These are phyloP conservation scores for Seriola dumerili DNA, from an alignment of 2,113 vertebrate genomes.

Conservation along the genomic window DNA sequence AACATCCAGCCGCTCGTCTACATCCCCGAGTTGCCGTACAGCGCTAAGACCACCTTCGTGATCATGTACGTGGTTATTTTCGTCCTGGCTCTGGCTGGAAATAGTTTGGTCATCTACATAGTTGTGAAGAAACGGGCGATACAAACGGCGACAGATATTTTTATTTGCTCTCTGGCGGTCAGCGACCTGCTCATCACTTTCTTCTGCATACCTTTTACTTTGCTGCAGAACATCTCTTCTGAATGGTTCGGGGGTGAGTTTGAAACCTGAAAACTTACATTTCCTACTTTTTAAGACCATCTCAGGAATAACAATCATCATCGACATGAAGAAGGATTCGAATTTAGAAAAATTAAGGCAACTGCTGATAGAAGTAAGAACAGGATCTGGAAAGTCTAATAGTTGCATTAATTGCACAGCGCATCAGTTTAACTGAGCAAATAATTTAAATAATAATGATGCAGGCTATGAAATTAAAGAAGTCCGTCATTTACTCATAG, in stretches of 20 bases:
- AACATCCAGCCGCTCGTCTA: slow-evolving; percentile 87
- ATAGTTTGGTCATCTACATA: slow-evolving; percentile 87
- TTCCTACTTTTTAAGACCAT: background rate
- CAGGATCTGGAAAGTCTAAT: background rate
- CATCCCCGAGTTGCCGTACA: slow-evolving; percentile 83
- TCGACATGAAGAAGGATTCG: background rate
- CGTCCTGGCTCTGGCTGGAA: slow-evolving; percentile 85
- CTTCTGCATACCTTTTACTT: slow-evolving; percentile 88
- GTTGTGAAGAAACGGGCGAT: slow-evolving; percentile 81
- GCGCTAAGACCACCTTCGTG: slow-evolving; percentile 83
- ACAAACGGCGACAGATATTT: slow-evolving; percentile 85
- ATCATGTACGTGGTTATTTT: slow-evolving; percentile 86
- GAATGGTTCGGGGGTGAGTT: slow-evolving; percentile 88
- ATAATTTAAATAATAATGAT: background rate
- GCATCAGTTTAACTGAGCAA: background rate
- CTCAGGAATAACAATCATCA: background rate
- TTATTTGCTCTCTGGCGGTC: slow-evolving; percentile 87
- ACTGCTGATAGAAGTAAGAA: too few species aligned
- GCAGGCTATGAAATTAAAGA: background rate
- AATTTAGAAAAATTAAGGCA: background rate
- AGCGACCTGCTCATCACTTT: slow-evolving; percentile 90
- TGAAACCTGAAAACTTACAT: background rate
- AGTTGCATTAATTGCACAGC: too few species aligned
- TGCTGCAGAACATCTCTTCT: slow-evolving; percentile 88
- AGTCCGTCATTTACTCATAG: background rate